A percentile compares a stretch with the other conserved stretches of the same genome.
Evolutionary conservation across 2,113 vertebrate genomes (phyloP).

Genomic region (Lates calcarifer): DNA sequence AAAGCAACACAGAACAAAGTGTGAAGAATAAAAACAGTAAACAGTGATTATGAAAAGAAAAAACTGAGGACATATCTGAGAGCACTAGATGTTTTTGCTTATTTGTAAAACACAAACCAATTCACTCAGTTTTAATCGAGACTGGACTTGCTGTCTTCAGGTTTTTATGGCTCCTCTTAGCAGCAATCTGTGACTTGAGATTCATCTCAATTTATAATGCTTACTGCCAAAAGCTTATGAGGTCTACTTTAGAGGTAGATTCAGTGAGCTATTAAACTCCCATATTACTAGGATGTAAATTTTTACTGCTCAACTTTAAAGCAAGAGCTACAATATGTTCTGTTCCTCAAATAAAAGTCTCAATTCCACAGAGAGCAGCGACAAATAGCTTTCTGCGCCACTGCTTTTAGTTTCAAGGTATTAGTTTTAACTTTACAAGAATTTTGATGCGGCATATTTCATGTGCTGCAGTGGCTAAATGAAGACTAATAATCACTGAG

Average conservation of each 20-base stretch:
- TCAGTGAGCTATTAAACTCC: slow-evolving; percentile 51
- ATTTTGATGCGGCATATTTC: not conserved
- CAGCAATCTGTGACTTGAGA: slow-evolving; percentile 36
- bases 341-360: slow-evolving; percentile 34
- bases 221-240: slow-evolving; percentile 56
- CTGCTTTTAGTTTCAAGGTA: not conserved
- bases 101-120: not conserved
- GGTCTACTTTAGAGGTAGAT: slow-evolving; percentile 47
- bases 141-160: slow-evolving; percentile 12
- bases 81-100: not conserved
- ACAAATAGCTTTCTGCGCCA: not conserved
- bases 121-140: slow-evolving; percentile 25
- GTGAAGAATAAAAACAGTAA: not conserved
- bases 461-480: slow-evolving; percentile 6
- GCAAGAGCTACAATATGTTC: slow-evolving; percentile 32
- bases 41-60: not conserved
- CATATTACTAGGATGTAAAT: slow-evolving; percentile 43
- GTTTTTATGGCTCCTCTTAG: slow-evolving; percentile 45
- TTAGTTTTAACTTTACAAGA: not conserved
- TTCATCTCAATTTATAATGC: slow-evolving; percentile 53
- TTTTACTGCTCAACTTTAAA: slow-evolving; percentile 45
- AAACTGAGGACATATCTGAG: slow-evolving; percentile 1
- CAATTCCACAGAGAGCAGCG: not conserved
- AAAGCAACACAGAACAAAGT: slow-evolving; percentile 10
- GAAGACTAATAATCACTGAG: slow-evolving; percentile 10